phyloP scores from a whole-genome alignment of 2,113 vertebrate species.

The Triplophysa dalaica region DNA sequence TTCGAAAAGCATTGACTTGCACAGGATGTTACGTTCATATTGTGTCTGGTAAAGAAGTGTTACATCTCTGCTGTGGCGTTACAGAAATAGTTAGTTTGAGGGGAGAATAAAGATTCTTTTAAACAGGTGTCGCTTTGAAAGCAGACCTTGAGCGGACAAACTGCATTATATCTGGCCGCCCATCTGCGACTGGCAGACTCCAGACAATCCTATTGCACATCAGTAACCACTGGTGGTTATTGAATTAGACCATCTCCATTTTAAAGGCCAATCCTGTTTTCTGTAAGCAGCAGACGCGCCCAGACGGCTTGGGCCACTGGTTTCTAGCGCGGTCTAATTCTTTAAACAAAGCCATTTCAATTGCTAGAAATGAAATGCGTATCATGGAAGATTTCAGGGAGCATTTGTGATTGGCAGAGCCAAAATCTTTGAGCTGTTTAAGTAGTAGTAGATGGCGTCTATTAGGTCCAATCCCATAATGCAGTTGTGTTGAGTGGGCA shows the following conservation, averaged over 20 bases:
- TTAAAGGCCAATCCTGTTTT: conserved; percentile 78
- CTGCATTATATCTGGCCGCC: conserved; percentile 69
- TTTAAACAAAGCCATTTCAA: conserved; percentile 19
- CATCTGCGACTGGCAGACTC: conserved; percentile 76
- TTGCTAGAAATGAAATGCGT: conserved; percentile 39
- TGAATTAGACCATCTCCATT: conserved; percentile 79
- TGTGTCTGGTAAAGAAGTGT: conserved; percentile 10
- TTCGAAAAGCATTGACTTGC: background rate
- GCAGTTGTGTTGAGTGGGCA: background rate
- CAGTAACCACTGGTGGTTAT: conserved; percentile 77
- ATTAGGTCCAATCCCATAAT: background rate
- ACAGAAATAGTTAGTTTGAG: conserved; percentile 60
- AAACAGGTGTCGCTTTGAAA: conserved; percentile 78
- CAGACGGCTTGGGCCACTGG: conserved; percentile 53
- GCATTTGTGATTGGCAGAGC: conserved; percentile 17
- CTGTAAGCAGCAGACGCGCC: conserved; percentile 69
- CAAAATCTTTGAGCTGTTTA: conserved; percentile 13
- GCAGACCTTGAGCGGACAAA: conserved; percentile 67
- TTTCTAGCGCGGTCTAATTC: conserved; percentile 25
- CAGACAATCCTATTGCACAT: conserved; percentile 78
- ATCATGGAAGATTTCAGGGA: conserved; percentile 33
- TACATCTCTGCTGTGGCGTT: no score
- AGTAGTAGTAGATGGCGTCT: conserved; percentile 2
- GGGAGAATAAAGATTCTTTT: conserved; percentile 73
- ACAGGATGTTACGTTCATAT: background rate